These are phyloP conservation scores for Synanthedon myopaeformis DNA, from an alignment of 2,888 invertebrate genomes.

Conservation along the genomic window DNA sequence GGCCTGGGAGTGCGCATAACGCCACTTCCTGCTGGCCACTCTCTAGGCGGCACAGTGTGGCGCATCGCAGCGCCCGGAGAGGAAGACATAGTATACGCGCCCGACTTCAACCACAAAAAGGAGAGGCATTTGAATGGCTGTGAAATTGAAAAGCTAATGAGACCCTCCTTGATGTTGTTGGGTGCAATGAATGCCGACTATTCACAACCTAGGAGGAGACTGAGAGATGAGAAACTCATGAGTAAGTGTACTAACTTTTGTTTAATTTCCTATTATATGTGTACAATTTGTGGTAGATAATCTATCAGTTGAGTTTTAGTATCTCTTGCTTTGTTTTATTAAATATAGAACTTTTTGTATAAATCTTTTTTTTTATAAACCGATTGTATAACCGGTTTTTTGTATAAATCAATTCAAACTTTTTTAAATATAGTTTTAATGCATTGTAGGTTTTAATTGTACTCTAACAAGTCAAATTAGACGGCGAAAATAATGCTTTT, in stretches of 20 bases:
- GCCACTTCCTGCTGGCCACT: slow-evolving; percentile 96
- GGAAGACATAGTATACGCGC: slow-evolving; percentile 98
- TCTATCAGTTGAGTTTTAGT: not conserved
- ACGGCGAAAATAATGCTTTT: too few relatives aligned
- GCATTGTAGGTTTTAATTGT: too few relatives aligned
- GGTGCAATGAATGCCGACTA: slow-evolving; percentile 97
- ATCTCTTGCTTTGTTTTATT: not conserved
- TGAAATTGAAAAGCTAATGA: slow-evolving; percentile 87
- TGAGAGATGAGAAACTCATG: slow-evolving; percentile 96
- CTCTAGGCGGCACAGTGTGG: slow-evolving; percentile 99
- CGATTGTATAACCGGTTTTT: too few relatives aligned
- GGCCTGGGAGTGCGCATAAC: slow-evolving; percentile 96
- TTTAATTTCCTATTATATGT: not conserved
- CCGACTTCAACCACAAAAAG: slow-evolving; percentile 99
- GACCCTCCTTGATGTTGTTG: slow-evolving; percentile 94
- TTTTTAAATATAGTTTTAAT: too few relatives aligned
- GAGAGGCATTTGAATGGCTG: slow-evolving; percentile 97
- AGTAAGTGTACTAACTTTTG: slow-evolving; percentile 67
- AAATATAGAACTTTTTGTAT: not conserved
- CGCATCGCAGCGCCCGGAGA: slow-evolving; percentile 98
- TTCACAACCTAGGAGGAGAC: slow-evolving; percentile 88
- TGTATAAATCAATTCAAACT: too few relatives aligned
- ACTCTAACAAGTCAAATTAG: too few relatives aligned
- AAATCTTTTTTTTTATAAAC: too few relatives aligned
- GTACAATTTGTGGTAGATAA: not conserved